Evolutionary conservation across 2,888 invertebrate genomes (phyloP).

Genomic region (Hirtodrosophila confusa): DNA sequence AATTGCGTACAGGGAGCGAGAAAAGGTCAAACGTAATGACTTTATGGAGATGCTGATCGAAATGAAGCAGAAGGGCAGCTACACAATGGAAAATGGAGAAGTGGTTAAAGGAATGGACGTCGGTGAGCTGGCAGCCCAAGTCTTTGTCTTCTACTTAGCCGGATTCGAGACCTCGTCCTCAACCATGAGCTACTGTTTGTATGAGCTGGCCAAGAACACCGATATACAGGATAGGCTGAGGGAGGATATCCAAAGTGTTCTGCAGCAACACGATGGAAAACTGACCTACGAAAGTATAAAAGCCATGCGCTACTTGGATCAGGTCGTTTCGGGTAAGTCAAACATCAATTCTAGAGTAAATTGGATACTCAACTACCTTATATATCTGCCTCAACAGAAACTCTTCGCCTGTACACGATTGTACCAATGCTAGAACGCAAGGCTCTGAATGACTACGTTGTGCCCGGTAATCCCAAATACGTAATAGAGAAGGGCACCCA

Average conservation of each 20-base stretch:
- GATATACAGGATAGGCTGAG: slow-evolving; percentile 84
- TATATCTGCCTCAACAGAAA: slow-evolving; percentile 82
- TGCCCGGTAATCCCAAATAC: slow-evolving; percentile 85
- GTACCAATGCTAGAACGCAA: slow-evolving; percentile 85
- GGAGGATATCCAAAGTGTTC: slow-evolving; percentile 82
- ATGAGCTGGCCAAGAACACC: slow-evolving; percentile 84
- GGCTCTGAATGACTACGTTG: slow-evolving; percentile 85
- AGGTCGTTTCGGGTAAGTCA: slow-evolving; percentile 84
- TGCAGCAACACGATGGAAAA: slow-evolving; percentile 81
- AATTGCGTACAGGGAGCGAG: slow-evolving; percentile 81
- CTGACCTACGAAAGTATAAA: slow-evolving; percentile 82
- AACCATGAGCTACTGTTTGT: slow-evolving; percentile 84
- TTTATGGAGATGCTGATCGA: slow-evolving; percentile 85
- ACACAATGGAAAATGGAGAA: slow-evolving; percentile 69
- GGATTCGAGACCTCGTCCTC: slow-evolving; percentile 86
- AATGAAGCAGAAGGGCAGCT: slow-evolving; percentile 73
- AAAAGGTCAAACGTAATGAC: slow-evolving; percentile 83
- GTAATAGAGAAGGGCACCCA: slow-evolving; percentile 84
- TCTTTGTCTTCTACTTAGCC: slow-evolving; percentile 85
- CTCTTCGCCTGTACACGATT: slow-evolving; percentile 86
- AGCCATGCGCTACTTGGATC: slow-evolving; percentile 85
- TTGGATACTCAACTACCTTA: not conserved
- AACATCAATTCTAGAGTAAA: fast-evolving
- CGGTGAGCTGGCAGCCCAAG: slow-evolving; percentile 85
- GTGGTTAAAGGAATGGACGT: slow-evolving; percentile 67